Base-by-base conservation (phyloP, 2,797 vertebrate species). In the Peromyscus eremicus region DNA sequence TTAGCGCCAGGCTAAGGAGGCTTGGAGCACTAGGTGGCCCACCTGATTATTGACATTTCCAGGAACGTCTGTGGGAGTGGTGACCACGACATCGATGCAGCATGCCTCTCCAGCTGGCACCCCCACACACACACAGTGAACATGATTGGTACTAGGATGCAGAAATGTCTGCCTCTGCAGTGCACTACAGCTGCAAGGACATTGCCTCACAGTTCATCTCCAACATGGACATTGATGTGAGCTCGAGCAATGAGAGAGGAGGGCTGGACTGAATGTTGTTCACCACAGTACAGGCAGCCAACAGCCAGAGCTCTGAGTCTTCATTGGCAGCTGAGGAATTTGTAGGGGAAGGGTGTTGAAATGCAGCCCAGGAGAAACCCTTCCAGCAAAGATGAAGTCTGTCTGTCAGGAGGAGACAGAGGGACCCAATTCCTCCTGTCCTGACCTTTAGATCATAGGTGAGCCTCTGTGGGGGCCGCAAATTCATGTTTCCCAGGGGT, bases 401-500 rank as follows among this genome's bases (percentile, higher is more conserved):
- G 55, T 34, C 62, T 5, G 5, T 7, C 32, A 43, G 55, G 29
- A 37, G 46, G 23, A 23, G 27, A 0, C 21, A 2, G 10, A 6
- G 32, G n/a, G 40, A 6, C 60, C 85, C 73, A 11, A 29, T 21
- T 21, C 68, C 60, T 40, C 27, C 76, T 52, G 3, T 73, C 19
- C n/a, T 73, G 70, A 73, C 8, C n/a, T 32, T 68, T 27, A 82
- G 49, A 99, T 10, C 21, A 14, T 87, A 99, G 99, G 99, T 99
- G 52, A 99, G 99, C 98, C 98, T 99, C 2, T 99, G 99, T 0
- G 99, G 99, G 0, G 99, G 99, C 19, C 98, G 99, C 89, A 99
- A 98, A 96, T 99, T 99, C 98, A 99, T 99, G 99, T 99, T 98
- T 19, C 99, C 99, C 43, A 98, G 77, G 92, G 96, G 96, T 17